Evolutionary conservation across 2,113 vertebrate genomes (phyloP).

Genomic region (Etheostoma spectabile): DNA sequence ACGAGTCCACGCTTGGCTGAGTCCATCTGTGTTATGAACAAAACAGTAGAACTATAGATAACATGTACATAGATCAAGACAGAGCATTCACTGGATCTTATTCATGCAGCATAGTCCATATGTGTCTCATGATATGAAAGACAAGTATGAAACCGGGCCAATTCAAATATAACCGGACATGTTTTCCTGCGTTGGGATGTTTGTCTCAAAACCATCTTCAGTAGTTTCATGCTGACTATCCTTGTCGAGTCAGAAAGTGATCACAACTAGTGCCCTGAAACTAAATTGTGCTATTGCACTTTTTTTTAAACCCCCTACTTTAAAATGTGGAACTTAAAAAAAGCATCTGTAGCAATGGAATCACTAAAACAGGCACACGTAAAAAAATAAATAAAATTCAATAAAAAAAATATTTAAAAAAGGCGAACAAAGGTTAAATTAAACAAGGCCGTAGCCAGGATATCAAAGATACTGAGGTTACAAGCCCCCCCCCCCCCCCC

Average conservation of each 20-base stretch:
- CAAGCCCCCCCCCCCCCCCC: background rate
- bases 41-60: constrained; percentile 41
- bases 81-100: constrained; percentile 54
- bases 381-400: background rate
- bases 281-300: constrained; percentile 7
- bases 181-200: constrained; percentile 14
- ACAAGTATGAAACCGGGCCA: constrained; percentile 18
- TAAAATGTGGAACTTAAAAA: constrained; percentile 4
- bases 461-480: background rate
- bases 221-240: background rate
- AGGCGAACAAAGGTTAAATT: background rate
- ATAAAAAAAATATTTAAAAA: background rate
- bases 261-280: background rate
- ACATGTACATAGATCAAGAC: constrained; percentile 50
- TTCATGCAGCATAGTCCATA: constrained; percentile 71
- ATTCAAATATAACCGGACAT: constrained; percentile 5
- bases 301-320: background rate
- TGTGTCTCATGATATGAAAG: constrained; percentile 17
- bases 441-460: background rate
- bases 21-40: constrained; percentile 34
- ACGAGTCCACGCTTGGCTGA: constrained; percentile 52
- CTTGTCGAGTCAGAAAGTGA: background rate
- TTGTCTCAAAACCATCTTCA: constrained; percentile 15
- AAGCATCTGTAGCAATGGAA: background rate
- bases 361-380: constrained; percentile 8